Evolutionary conservation across 2,888 invertebrate genomes (phyloP).

Genomic region (Xanthia togata): DNA sequence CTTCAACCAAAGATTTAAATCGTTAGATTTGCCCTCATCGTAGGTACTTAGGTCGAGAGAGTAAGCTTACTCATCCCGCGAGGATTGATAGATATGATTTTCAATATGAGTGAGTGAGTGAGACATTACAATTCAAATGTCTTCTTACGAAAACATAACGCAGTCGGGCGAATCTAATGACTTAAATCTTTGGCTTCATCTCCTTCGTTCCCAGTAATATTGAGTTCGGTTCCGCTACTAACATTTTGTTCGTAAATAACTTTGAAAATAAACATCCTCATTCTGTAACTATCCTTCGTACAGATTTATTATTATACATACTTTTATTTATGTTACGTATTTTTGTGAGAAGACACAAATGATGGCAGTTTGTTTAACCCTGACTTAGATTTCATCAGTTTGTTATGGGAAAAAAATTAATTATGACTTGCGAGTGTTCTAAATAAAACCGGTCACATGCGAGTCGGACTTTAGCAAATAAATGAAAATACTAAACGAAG

Average conservation of each 20-base stretch:
- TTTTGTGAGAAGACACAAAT: conserved; percentile 25
- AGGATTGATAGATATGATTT: not conserved
- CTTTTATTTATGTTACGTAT: conserved; percentile 23
- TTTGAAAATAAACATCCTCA: conserved; percentile 56
- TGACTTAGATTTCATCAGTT: conserved; percentile 28
- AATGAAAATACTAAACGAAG: too few relatives aligned
- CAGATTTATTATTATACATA: conserved; percentile 42
- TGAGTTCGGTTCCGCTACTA: conserved; percentile 27
- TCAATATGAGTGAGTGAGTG: not conserved
- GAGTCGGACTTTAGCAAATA: too few relatives aligned
- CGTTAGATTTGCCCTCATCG: not conserved
- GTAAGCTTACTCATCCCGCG: not conserved
- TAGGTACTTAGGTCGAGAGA: not conserved
- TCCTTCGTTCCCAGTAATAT: conserved; percentile 27
- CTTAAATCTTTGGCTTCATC: conserved; percentile 23
- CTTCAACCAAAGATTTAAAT: conserved; percentile 7
- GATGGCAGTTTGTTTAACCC: conserved; percentile 8
- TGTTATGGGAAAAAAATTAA: not conserved
- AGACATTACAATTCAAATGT: not conserved
- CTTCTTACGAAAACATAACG: not conserved
- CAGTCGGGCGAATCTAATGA: not conserved
- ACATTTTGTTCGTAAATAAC: conserved; percentile 51
- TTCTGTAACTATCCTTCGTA: conserved; percentile 20
- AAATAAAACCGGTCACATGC: too few relatives aligned
- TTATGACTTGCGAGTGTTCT: not conserved